Percentiles rank a stretch among this genome's conserved stretches.
These are phyloP conservation scores for Idaea biselata DNA, from an alignment of 2,888 invertebrate genomes.

Conservation along the genomic window DNA sequence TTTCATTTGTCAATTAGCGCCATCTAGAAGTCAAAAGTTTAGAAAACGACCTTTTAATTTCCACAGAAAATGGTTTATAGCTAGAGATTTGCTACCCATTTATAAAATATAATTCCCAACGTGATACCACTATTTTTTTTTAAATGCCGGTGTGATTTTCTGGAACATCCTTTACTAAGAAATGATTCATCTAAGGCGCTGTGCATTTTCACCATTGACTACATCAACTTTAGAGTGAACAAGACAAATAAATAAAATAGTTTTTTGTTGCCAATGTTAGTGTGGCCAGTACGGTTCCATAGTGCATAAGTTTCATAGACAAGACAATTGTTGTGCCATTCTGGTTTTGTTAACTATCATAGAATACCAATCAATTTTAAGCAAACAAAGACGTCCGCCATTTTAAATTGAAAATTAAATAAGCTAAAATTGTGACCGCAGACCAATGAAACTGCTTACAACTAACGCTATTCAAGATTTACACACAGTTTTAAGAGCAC, in stretches of 20 bases:
- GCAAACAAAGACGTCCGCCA: background rate
- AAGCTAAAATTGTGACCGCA: background rate
- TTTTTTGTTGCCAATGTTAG: conserved; percentile 54
- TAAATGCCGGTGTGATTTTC: background rate
- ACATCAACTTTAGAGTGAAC: background rate
- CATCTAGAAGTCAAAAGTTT: background rate
- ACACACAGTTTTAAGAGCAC: too few relatives aligned
- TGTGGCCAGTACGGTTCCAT: conserved; percentile 55
- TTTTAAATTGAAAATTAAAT: background rate
- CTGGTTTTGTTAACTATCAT: background rate
- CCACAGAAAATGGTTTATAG: background rate
- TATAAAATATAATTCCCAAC: background rate
- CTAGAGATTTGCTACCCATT: background rate
- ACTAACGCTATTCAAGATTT: too few relatives aligned
- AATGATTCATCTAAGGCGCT: background rate
- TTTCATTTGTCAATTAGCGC: background rate
- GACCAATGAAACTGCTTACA: background rate
- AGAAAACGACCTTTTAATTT: background rate
- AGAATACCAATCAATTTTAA: background rate
- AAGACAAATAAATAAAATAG: conserved; percentile 17
- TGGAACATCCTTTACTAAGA: background rate
- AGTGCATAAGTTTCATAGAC: conserved; percentile 26
- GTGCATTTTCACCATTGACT: background rate
- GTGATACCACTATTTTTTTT: background rate
- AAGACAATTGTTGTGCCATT: background rate